A percentile compares a stretch with the other conserved stretches of the same genome.
Conservation (phyloP, 2,888 invertebrate species). For the Tipula lateralis region DNA sequence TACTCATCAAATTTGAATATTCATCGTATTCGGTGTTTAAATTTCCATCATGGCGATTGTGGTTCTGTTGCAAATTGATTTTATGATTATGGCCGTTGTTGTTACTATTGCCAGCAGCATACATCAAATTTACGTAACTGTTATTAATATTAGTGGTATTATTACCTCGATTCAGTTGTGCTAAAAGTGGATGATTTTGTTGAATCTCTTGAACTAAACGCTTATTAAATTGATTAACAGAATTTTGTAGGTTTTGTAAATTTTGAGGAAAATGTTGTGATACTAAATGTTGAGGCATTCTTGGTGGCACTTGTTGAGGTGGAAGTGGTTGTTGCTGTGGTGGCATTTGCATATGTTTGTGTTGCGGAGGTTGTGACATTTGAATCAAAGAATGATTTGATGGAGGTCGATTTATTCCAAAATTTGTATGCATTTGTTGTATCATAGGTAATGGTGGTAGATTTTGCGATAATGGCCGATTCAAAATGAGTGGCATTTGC, state of each 20-base stretch:
- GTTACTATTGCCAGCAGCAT: background rate
- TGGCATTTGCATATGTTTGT: constrained; percentile 37
- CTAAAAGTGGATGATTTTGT: constrained; percentile 48
- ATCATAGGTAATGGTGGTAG: constrained; percentile 7
- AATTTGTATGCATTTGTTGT: constrained; percentile 45
- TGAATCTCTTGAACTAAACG: constrained; percentile 49
- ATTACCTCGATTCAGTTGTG: constrained; percentile 37
- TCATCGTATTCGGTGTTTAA: constrained; percentile 58
- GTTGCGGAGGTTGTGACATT: constrained; percentile 41
- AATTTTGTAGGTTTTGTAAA: constrained; percentile 26
- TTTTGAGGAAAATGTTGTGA: constrained; percentile 41
- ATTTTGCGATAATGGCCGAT: constrained; percentile 34
- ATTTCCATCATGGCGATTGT: constrained; percentile 42
- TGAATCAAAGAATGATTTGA: constrained; percentile 46
- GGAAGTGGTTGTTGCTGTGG: background rate
- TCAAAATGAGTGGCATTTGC: constrained; percentile 38
- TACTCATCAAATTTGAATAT: constrained; percentile 90
- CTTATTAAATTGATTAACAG: constrained; percentile 43
- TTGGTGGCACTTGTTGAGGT: background rate
- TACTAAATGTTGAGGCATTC: constrained; percentile 45
- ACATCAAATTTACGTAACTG: background rate
- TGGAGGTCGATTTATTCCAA: constrained; percentile 47
- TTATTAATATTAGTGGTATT: constrained; percentile 34
- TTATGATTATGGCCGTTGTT: constrained; percentile 33
- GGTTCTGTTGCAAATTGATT: constrained; percentile 37